phyloP scores from a whole-genome alignment of 2,113 vertebrate genomes.

The Microtus pennsylvanicus region DNA sequence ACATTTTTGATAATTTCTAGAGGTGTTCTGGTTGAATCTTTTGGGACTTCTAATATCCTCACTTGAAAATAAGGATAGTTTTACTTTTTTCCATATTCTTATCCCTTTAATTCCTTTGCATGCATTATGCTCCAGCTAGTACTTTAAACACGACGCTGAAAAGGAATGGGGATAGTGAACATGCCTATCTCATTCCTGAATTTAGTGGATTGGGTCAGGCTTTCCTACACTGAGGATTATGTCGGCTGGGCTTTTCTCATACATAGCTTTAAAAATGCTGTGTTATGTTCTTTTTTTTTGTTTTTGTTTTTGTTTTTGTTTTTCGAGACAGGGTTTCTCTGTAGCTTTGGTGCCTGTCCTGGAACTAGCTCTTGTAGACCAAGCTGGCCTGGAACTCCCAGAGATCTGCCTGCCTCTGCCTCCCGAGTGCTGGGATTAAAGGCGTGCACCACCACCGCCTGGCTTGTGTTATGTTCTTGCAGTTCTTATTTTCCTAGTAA shows the following conservation, averaged over 20 bases:
- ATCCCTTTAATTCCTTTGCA: neutral
- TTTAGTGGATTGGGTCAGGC: neutral
- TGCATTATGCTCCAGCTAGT: neutral
- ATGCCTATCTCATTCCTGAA: neutral
- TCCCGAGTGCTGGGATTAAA: too few species aligned
- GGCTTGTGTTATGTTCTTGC: neutral
- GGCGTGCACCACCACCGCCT: too few species aligned
- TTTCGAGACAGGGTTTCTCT: too few species aligned
- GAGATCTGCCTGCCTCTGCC: too few species aligned
- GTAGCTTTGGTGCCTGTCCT: too few species aligned
- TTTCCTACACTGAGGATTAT: neutral
- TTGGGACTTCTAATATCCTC: neutral
- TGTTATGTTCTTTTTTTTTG: neutral
- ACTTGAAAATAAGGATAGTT: neutral
- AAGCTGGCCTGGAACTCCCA: too few species aligned
- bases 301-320: too few species aligned
- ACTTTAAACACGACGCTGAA: neutral
- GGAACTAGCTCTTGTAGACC: too few species aligned
- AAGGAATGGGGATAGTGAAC: neutral
- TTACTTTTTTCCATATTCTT: neutral
- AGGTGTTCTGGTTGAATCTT: neutral
- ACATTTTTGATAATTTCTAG: neutral
- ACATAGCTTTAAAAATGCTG: neutral
- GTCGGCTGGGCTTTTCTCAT: neutral
- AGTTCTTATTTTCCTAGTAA: neutral